Evolutionary conservation across 2,113 vertebrate genomes (phyloP).

Genomic region (Polyodon spathula): DNA sequence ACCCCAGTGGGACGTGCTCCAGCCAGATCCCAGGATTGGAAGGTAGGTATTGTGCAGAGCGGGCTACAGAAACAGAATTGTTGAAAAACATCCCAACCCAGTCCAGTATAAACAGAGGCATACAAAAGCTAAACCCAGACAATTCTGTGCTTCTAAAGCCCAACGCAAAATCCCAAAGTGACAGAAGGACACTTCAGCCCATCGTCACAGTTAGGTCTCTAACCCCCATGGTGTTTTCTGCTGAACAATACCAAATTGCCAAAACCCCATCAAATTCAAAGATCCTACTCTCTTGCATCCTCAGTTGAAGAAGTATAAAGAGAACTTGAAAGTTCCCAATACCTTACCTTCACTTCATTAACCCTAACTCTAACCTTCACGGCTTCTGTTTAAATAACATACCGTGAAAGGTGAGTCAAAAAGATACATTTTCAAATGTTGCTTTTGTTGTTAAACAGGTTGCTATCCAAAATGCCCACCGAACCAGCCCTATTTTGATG

Average conservation of each 20-base stretch:
- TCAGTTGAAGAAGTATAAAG: too few relatives aligned
- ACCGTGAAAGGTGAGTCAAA: neutral
- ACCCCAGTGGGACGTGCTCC: constrained; percentile 46
- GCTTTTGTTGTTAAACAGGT: constrained; percentile 40
- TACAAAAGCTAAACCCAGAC: too few relatives aligned
- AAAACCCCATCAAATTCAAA: too few relatives aligned
- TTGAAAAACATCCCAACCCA: neutral
- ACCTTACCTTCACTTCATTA: too few relatives aligned
- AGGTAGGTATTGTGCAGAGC: constrained; percentile 35
- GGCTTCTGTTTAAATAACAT: neutral
- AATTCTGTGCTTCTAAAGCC: too few relatives aligned
- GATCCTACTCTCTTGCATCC: too few relatives aligned
- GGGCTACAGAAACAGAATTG: neutral
- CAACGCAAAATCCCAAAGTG: neutral
- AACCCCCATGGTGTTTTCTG: too few relatives aligned
- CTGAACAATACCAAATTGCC: too few relatives aligned
- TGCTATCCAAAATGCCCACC: constrained; percentile 79
- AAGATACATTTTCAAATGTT: constrained; percentile 1
- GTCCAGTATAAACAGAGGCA: neutral
- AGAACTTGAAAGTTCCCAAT: too few relatives aligned
- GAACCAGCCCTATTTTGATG: constrained; percentile 68
- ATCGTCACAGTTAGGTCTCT: too few relatives aligned
- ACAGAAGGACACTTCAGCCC: neutral
- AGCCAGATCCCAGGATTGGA: constrained; percentile 46
- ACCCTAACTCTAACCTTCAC: neutral